Evolutionary conservation across 2,888 invertebrate genomes (phyloP).

Genomic region (Stenurella melanura): DNA sequence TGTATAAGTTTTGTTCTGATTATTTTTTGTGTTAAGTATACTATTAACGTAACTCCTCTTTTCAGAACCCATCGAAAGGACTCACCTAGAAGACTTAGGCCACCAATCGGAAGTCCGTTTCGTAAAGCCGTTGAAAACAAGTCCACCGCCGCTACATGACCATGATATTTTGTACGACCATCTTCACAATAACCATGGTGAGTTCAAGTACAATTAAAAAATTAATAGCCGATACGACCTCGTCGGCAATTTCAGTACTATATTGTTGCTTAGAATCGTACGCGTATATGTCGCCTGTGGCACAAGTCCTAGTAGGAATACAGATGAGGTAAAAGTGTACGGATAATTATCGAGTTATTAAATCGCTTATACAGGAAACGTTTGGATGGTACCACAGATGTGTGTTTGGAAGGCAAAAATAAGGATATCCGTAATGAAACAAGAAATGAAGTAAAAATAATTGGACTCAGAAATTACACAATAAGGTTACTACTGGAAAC

Average conservation of each 20-base stretch:
- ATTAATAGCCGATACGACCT: conserved; percentile 4
- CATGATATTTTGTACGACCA: conserved; percentile 77
- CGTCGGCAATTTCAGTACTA: not conserved
- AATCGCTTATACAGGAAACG: not conserved
- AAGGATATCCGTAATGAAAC: no score
- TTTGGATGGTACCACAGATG: not conserved
- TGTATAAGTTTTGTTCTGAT: no score
- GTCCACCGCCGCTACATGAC: conserved; percentile 74
- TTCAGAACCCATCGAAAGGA: conserved; percentile 62
- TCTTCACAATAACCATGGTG: conserved; percentile 64
- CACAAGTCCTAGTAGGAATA: not conserved
- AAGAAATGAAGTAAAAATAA: no score
- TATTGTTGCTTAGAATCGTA: not conserved
- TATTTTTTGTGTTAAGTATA: no score
- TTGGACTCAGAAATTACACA: no score
- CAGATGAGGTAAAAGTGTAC: not conserved
- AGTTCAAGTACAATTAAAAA: conserved; percentile 36
- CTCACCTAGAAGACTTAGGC: conserved; percentile 64
- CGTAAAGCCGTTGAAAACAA: conserved; percentile 77
- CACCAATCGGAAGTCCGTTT: conserved; percentile 72
- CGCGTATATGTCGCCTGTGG: not conserved
- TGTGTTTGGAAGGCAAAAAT: not conserved
- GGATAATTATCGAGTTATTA: conserved; percentile 9
- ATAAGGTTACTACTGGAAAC: no score
- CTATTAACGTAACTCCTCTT: not conserved